A percentile compares a stretch with the other conserved stretches of the same genome.
These are phyloP conservation scores for Chloroceryle aenea DNA, from an alignment of 2,113 vertebrate species.

Conservation along the genomic window DNA sequence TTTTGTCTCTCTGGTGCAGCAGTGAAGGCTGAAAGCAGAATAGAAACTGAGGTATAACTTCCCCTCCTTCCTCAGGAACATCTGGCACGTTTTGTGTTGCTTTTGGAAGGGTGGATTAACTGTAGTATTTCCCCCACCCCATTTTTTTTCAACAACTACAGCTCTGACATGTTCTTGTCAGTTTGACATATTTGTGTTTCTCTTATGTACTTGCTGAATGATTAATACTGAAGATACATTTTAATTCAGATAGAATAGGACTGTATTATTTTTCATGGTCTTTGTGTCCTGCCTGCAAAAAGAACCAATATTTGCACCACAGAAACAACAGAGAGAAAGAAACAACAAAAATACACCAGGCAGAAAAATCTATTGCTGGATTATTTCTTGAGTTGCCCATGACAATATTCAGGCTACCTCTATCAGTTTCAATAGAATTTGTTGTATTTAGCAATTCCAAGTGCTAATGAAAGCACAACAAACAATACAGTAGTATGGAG, in stretches of 20 bases:
- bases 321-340: neutral
- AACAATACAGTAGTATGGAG: neutral
- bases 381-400: neutral
- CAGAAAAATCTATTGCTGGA: neutral
- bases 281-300: conserved; percentile 1
- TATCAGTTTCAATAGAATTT: neutral
- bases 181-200: conserved; percentile 39
- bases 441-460: neutral
- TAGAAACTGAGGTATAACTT: conserved; percentile 21
- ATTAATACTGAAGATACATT: conserved; percentile 39
- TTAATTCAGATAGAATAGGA: neutral
- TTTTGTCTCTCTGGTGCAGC: neutral
- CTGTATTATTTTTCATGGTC: neutral
- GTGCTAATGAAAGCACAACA: neutral
- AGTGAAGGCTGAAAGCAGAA: neutral
- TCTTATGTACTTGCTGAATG: conserved; percentile 45
- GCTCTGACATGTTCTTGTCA: conserved; percentile 45
- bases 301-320: neutral
- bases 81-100: conserved; percentile 50
- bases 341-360: neutral
- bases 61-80: neutral
- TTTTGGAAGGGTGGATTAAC: conserved; percentile 51
- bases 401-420: neutral
- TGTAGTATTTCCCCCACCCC: neutral
- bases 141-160: conserved; percentile 29